Base-by-base conservation (phyloP, 1,140 invertebrate genomes). In the Polypedilum vanderplanki region DNA sequence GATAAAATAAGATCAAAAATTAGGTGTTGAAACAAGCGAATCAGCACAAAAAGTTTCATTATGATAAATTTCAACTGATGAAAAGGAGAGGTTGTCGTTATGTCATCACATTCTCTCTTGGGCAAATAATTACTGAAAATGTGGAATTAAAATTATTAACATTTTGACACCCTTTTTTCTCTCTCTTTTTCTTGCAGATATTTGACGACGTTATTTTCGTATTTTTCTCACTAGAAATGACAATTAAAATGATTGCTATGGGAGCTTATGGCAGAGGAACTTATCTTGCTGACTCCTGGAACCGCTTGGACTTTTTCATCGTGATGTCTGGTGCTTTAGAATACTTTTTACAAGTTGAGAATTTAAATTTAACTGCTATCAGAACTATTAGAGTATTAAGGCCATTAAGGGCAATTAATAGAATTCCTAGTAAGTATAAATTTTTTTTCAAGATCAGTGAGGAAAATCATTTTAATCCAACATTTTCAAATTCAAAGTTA, bases 131-230 rank as follows among this genome's bases (percentile, higher is more conserved):
- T n/a, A 4, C 15, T 57, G 8, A 46, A 15, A 46, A 46, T 12
- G 41, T 33, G 5, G 24, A 33, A 33, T 33, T 33, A 33, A 46
- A 46, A 46, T 46, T 46, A 12, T 46, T 12, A 46, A 46, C 9
- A 46, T 15, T 75, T 9, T 10, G 70, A 65, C 64, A 40, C 12
- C 74, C 18, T 74, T 46, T 15, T 74, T n/a, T n/a, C n/a, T n/a
- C n/a, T 76, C 46, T 15, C 12, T 78, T 77, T 75, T 75, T 77
- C 74, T 88, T 88, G 1, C 86, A 96, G 92, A 89, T 94, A 79
- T 96, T 98, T 83, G 98, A 99, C 82, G 95, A 99, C 85, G 92
- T 97, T 79, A 99, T 99, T 83, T 99, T 99, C 85, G 93, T 90
- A 75, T 99, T 99, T 87, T 99, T 99, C 85, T 90, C 96, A 10